phyloP scores from a whole-genome alignment of 2,888 invertebrate species.

The Aleiodes alternator region DNA sequence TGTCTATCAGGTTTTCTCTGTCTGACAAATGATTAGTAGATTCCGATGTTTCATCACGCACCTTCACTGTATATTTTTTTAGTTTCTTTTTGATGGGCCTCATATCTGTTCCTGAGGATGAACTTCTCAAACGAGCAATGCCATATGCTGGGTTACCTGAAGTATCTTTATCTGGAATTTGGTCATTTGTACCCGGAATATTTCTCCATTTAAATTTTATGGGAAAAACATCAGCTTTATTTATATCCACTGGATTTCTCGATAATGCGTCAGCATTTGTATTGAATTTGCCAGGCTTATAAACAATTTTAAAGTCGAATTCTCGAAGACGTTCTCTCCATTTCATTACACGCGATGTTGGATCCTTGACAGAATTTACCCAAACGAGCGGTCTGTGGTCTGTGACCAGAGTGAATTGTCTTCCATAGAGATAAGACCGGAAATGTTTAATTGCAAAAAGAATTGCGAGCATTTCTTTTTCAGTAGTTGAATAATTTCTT shows the following conservation, averaged over 20 bases:
- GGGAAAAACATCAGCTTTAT: too few relatives aligned
- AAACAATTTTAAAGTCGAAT: constrained; percentile 35
- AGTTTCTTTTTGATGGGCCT: too few relatives aligned
- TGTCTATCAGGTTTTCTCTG: too few relatives aligned
- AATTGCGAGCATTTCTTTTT: constrained; percentile 46
- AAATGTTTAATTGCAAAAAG: constrained; percentile 42
- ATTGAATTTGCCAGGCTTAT: constrained; percentile 43
- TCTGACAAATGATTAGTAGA: too few relatives aligned
- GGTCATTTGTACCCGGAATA: too few relatives aligned
- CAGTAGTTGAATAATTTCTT: constrained; percentile 43
- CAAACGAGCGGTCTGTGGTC: constrained; percentile 50
- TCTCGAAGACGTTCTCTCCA: constrained; percentile 40
- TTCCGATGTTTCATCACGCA: too few relatives aligned
- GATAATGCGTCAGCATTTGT: constrained; percentile 42
- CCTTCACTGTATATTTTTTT: too few relatives aligned
- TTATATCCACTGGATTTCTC: constrained; percentile 23
- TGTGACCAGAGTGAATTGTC: constrained; percentile 38
- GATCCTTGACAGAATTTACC: constrained; percentile 35
- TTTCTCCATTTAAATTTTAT: too few relatives aligned
- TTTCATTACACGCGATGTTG: constrained; percentile 25
- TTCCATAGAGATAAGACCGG: constrained; percentile 44
- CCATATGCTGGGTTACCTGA: too few relatives aligned
- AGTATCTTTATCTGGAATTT: constrained; percentile 1
- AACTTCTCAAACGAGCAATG: too few relatives aligned
- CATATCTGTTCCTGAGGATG: too few relatives aligned